Conservation (phyloP, 1,140 invertebrate species). For the Diploscapter pachys region DNA sequence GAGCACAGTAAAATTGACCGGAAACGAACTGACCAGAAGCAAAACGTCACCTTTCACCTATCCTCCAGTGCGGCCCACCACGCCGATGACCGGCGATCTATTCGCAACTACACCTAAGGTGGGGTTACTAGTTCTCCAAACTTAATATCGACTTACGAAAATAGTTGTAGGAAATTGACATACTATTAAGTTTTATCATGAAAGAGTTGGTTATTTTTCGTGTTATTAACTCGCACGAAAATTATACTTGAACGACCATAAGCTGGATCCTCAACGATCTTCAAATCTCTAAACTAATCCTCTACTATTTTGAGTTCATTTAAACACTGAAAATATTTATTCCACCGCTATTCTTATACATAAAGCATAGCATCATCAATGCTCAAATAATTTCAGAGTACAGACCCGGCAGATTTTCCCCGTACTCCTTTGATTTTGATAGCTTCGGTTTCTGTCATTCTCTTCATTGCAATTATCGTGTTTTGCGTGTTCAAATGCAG, state of each 20-base stretch:
- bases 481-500: conserved; percentile 47
- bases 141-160: too few relatives aligned
- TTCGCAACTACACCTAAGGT: conserved; percentile 41
- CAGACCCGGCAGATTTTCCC: conserved; percentile 38
- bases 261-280: too few relatives aligned
- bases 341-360: too few relatives aligned
- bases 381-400: background rate
- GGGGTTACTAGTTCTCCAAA: background rate
- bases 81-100: conserved; percentile 38
- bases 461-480: conserved; percentile 42
- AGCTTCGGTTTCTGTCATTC: conserved; percentile 38
- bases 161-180: background rate
- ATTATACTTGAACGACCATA: too few relatives aligned
- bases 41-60: conserved; percentile 30
- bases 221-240: too few relatives aligned
- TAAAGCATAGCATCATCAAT: too few relatives aligned
- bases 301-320: too few relatives aligned
- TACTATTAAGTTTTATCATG: background rate
- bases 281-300: too few relatives aligned
- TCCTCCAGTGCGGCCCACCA: conserved; percentile 37
- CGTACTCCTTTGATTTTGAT: conserved; percentile 40
- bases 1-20: too few relatives aligned
- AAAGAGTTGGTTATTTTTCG: too few relatives aligned
- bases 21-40: background rate
- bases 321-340: too few relatives aligned